Evolutionary conservation across 2,888 invertebrate genomes (phyloP).

Genomic region (Palloptera scutellata): DNA sequence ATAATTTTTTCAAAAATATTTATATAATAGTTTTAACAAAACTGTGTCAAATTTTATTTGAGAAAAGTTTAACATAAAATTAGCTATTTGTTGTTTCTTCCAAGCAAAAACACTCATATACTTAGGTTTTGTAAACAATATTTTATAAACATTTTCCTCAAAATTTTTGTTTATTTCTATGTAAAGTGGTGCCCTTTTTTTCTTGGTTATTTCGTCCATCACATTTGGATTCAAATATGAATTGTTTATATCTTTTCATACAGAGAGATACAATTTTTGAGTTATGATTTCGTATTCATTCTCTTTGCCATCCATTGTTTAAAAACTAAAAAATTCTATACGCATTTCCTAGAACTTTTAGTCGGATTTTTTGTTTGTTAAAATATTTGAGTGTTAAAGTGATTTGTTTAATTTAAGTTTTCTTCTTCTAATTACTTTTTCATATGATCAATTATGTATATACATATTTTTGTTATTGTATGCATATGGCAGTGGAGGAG

Average conservation of each 20-base stretch:
- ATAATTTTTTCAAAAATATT: conserved; percentile 20
- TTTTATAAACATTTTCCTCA: conserved; percentile 6
- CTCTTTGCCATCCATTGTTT: background rate
- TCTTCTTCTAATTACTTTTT: background rate
- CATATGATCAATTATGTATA: conserved; percentile 9
- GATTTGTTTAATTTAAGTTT: conserved; percentile 35
- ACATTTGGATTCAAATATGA: conserved; percentile 1
- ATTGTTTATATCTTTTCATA: conserved; percentile 28
- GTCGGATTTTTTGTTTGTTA: background rate
- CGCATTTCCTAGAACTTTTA: conserved; percentile 28
- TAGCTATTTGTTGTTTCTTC: background rate
- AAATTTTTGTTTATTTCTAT: conserved; percentile 18
- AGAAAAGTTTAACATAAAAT: background rate
- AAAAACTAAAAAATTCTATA: conserved; percentile 15
- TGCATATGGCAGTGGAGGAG: background rate
- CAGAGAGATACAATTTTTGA: conserved; percentile 6
- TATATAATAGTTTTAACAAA: background rate
- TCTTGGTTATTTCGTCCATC: conserved; percentile 8
- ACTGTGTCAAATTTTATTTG: background rate
- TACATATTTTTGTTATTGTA: background rate
- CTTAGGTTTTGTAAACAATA: background rate
- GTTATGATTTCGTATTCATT: background rate
- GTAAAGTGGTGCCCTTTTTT: conserved; percentile 14
- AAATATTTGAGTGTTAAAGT: conserved; percentile 33
- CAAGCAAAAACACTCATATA: background rate